Evolutionary conservation across 2,797 vertebrate species (phyloP).

Genomic region (Anguilla anguilla): DNA sequence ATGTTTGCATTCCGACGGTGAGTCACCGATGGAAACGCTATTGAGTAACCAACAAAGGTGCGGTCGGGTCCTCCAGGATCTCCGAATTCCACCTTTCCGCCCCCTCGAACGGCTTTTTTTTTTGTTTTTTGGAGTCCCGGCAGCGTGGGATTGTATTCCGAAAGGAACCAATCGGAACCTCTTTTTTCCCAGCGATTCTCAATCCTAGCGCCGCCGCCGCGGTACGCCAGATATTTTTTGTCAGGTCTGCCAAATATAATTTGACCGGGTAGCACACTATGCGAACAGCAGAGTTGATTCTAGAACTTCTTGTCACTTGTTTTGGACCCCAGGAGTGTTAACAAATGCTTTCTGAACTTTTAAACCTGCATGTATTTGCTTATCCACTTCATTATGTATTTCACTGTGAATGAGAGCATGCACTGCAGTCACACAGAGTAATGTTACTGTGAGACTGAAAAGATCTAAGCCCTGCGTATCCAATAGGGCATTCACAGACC

Average conservation of each 20-base stretch:
- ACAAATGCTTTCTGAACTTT: background rate
- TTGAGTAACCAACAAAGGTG: conserved; percentile 18
- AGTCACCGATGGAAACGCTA: conserved; percentile 25
- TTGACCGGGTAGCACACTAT: background rate
- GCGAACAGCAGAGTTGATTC: background rate
- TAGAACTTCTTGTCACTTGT: background rate
- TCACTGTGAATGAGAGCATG: background rate
- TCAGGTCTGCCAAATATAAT: background rate
- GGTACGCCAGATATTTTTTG: background rate
- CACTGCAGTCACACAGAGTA: background rate
- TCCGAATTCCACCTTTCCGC: conserved; percentile 9
- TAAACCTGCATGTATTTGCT: background rate
- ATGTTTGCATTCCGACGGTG: conserved; percentile 33
- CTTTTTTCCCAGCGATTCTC: background rate
- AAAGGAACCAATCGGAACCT: background rate
- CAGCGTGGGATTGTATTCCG: background rate
- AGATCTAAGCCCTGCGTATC: background rate
- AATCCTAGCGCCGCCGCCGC: background rate
- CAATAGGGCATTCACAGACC: background rate
- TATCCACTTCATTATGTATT: background rate
- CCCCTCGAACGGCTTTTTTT: too few species aligned
- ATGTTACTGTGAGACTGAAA: background rate
- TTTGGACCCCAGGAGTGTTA: background rate
- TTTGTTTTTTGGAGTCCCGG: background rate
- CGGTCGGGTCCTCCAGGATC: conserved; percentile 16